Evolutionary conservation across 2,113 vertebrate species (phyloP).

Genomic region (Rhizomys pruinosus): DNA sequence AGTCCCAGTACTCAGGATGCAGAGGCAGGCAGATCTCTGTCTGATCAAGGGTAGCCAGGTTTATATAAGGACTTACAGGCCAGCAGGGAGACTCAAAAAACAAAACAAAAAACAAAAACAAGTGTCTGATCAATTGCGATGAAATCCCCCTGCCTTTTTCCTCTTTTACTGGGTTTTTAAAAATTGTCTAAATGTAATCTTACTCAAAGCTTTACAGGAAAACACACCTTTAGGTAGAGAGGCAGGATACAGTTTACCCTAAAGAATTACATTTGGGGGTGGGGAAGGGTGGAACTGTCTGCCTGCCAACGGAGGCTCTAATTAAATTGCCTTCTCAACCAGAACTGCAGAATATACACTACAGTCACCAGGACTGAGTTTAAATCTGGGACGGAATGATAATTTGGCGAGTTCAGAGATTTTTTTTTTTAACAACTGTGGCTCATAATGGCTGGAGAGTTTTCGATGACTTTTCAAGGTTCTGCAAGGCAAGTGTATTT

Average conservation of each 20-base stretch:
- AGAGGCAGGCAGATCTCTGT: no score
- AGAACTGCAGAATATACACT: conserved; percentile 67
- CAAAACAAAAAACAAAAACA: background rate
- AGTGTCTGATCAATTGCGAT: conserved; percentile 54
- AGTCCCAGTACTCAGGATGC: no score
- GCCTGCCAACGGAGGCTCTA: conserved; percentile 79
- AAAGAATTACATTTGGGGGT: conserved; percentile 65
- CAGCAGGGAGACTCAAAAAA: no score
- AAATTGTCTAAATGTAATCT: conserved; percentile 76
- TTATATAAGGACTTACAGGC: no score
- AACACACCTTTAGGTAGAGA: conserved; percentile 74
- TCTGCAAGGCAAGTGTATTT: conserved; percentile 57
- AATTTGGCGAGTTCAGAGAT: conserved; percentile 78
- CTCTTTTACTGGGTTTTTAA: conserved; percentile 70
- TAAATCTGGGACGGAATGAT: conserved; percentile 79
- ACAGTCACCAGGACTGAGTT: conserved; percentile 65
- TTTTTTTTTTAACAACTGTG: conserved; percentile 59
- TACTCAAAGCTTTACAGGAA: conserved; percentile 70
- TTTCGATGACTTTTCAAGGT: conserved; percentile 64
- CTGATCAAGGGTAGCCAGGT: no score
- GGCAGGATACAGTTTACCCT: conserved; percentile 76
- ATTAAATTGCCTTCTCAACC: conserved; percentile 79
- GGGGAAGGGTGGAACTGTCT: conserved; percentile 45
- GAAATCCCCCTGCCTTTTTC: conserved; percentile 48
- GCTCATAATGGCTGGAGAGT: conserved; percentile 63